Conservation (phyloP, 2,797 vertebrate species). For the Bradypodion ventrale region DNA sequence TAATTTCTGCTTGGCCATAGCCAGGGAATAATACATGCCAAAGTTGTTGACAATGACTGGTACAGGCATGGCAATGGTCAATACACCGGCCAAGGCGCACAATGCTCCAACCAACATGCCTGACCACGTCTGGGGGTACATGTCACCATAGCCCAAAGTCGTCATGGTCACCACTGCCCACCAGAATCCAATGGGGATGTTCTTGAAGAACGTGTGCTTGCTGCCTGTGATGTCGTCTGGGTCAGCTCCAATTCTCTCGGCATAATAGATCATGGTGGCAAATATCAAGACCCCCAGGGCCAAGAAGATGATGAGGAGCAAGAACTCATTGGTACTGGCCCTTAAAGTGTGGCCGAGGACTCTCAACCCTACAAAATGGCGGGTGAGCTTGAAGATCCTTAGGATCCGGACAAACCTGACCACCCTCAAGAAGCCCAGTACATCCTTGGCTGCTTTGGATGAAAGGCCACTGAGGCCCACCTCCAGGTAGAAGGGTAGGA, state of each 20-base stretch:
- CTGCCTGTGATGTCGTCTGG: constrained; percentile 75
- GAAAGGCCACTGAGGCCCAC: constrained; percentile 72
- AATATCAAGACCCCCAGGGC: constrained; percentile 78
- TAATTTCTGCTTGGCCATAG: constrained; percentile 80
- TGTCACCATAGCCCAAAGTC: constrained; percentile 79
- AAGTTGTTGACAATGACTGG: constrained; percentile 81
- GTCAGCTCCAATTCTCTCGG: constrained; percentile 77
- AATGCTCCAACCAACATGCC: constrained; percentile 78
- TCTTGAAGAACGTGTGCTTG: constrained; percentile 78
- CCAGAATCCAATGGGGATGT: constrained; percentile 80
- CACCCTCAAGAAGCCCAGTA: constrained; percentile 75
- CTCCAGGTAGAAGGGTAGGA: constrained; percentile 79
- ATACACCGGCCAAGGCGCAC: constrained; percentile 76
- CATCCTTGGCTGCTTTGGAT: constrained; percentile 78
- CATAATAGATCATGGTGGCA: constrained; percentile 79
- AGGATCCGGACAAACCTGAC: constrained; percentile 79
- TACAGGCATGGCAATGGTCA: constrained; percentile 81
- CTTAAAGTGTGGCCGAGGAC: constrained; percentile 77
- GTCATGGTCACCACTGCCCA: constrained; percentile 80
- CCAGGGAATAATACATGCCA: constrained; percentile 78
- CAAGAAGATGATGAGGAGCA: constrained; percentile 78
- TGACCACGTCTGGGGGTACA: constrained; percentile 79
- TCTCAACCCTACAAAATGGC: constrained; percentile 75
- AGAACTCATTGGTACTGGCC: constrained; percentile 78
- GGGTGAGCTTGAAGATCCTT: constrained; percentile 78